A percentile compares a stretch with the other conserved stretches of the same genome.
These are phyloP conservation scores for Diploscapter pachys DNA, from an alignment of 1,140 invertebrate species.

Conservation along the genomic window DNA sequence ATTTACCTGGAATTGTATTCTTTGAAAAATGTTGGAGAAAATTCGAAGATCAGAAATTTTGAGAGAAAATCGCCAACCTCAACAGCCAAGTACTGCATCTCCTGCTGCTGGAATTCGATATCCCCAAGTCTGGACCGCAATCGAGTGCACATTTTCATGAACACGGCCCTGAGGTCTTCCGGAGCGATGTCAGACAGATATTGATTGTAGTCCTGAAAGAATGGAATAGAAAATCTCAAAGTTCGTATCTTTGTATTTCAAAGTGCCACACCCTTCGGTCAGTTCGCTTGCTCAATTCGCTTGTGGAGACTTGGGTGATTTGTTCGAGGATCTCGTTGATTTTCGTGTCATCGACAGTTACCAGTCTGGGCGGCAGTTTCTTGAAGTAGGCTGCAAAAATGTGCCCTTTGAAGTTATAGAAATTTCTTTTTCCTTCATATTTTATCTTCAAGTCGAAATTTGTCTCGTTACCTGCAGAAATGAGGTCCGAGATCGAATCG, in stretches of 20 bases:
- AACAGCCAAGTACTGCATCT: constrained; percentile 9
- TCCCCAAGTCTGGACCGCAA: constrained; percentile 7
- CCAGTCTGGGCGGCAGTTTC: constrained; percentile 30
- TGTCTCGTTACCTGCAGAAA: neutral
- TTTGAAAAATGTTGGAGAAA: neutral
- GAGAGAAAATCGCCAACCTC: neutral
- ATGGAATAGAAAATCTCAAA: neutral
- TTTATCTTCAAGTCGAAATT: neutral
- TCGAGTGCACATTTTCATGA: constrained; percentile 21
- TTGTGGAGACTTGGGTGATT: neutral
- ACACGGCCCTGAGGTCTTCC: constrained; percentile 35
- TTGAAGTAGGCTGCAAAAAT: constrained; percentile 5
- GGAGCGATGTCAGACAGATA: constrained; percentile 6
- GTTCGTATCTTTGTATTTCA: neutral
- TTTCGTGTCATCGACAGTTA: constrained; percentile 34
- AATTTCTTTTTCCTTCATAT: neutral
- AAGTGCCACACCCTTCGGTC: neutral
- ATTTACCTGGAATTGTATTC: constrained; percentile 11
- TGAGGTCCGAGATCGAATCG: constrained; percentile 6
- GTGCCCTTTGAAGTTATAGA: constrained; percentile 1
- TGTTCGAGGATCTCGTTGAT: constrained; percentile 13
- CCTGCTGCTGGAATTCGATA: constrained; percentile 25
- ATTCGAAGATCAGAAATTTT: constrained; percentile 2
- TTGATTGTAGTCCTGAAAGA: constrained; percentile 2
- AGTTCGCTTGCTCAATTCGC: constrained; percentile 6